Base-by-base conservation (phyloP, 2,888 invertebrate species). In the Cheilosia impressa region DNA sequence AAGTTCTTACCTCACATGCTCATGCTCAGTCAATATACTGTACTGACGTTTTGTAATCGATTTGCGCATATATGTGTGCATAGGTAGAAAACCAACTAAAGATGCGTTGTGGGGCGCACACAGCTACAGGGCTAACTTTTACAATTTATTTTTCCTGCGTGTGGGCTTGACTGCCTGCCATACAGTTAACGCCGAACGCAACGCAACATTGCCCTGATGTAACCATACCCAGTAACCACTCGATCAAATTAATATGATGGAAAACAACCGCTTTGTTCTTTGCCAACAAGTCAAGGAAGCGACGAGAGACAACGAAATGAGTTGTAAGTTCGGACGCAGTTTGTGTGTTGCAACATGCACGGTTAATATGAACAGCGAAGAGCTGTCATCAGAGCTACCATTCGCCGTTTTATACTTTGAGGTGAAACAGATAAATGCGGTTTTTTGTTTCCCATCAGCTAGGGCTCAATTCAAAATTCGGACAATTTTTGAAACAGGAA, bases 1-100 rank as follows among this genome's bases (percentile, higher is more conserved):
- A 73, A 73, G 73, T 73, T 73, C 73, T 73, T 73, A 73, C 63
- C 73, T 62, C 73, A 73, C 58, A 62, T 24, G 47, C 55, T 57
- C 43, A 9, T 43, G 24, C 52, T n/a, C n/a, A n/a, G n/a, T n/a
- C n/a, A n/a, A n/a, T n/a, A n/a, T n/a, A 31, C 31, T 24, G 41
- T 24, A 17, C 41, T 52, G 45, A 63, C 55, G 63, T 75, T 75
- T 75, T 75, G 57, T 75, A 75, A 75, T 75, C 63, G 63, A 65
- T 55, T 75, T 73, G 65, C 57, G 73, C 62, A 31, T 53, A 53
- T 53, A 62, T 72, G 19, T 9, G 66, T 43, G n/a, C n/a, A n/a
- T n/a, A n/a, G n/a, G n/a, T n/a, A 58, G 47, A n/a, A 17, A n/a
- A 17, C 5, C 17, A 43, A 27, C 53, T 41, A 47, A 38, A 13